Evolutionary conservation across 2,113 vertebrate species (phyloP).

Genomic region (Dermatemys mawii): DNA sequence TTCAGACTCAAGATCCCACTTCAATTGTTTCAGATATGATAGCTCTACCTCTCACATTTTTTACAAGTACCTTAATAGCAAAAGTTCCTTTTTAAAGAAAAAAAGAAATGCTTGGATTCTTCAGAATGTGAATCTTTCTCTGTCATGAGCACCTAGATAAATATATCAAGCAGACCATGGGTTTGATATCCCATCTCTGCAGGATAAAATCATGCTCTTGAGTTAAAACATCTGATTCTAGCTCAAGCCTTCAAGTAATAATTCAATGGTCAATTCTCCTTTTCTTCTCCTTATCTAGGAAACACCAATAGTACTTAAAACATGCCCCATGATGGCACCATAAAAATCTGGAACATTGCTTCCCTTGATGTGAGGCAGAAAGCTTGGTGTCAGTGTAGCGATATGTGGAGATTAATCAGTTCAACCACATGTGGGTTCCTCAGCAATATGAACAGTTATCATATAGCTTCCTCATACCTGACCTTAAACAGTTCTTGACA

Average conservation of each 20-base stretch:
- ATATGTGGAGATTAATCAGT: neutral
- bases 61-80: rapidly evolving
- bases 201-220: neutral
- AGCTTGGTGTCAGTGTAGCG: neutral
- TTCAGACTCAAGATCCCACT: neutral
- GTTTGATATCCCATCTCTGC: neutral
- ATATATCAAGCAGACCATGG: neutral
- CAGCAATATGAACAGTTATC: neutral
- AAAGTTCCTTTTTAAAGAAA: neutral
- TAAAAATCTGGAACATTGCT: slow-evolving; percentile 28
- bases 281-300: neutral
- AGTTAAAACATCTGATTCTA: neutral
- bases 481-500: neutral
- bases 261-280: neutral
- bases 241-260: neutral
- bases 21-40: neutral
- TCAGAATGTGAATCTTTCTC: neutral
- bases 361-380: neutral
- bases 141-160: rapidly evolving
- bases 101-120: neutral
- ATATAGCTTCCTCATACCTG: neutral
- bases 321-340: slow-evolving; percentile 53
- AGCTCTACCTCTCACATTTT: neutral
- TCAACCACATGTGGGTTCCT: neutral
- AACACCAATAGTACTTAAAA: neutral